phyloP scores from a whole-genome alignment of 2,113 vertebrate genomes.

The Setophaga kirtlandii region DNA sequence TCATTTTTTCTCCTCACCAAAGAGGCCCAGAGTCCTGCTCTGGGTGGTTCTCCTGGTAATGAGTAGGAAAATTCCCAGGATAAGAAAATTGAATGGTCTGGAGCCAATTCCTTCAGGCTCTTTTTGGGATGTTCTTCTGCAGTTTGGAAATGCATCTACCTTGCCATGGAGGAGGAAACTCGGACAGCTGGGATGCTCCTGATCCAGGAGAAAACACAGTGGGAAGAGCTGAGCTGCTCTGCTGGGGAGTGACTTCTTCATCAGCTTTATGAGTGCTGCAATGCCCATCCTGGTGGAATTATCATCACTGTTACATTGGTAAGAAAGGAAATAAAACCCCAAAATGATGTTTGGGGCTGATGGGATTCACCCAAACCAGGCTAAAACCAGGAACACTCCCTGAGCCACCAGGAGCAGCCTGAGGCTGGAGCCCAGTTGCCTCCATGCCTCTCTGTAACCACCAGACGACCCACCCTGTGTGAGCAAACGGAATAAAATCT shows the following conservation, averaged over 20 bases:
- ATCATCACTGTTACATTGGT: neutral
- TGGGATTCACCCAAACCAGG: neutral
- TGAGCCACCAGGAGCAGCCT: constrained; percentile 5
- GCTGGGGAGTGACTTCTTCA: neutral
- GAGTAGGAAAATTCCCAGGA: no score
- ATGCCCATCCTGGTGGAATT: neutral
- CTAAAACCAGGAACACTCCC: neutral
- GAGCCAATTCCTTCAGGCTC: no score
- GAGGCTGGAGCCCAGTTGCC: constrained; percentile 49
- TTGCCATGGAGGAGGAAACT: no score
- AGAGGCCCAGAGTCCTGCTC: no score
- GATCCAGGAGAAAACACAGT: neutral
- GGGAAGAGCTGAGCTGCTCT: neutral
- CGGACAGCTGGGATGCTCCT: no score
- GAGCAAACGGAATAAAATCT: constrained; percentile 62
- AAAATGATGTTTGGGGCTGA: neutral
- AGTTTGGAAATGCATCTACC: constrained; percentile 28
- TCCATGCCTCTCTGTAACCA: constrained; percentile 52
- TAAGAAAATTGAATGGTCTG: no score
- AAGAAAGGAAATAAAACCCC: neutral
- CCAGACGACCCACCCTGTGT: constrained; percentile 56
- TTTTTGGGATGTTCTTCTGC: no score
- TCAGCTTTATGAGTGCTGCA: fast-evolving
- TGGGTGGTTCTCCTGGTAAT: no score
- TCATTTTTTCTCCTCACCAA: no score